These are phyloP conservation scores for Lepus europaeus DNA, from an alignment of 2,113 vertebrate genomes.

Conservation along the genomic window DNA sequence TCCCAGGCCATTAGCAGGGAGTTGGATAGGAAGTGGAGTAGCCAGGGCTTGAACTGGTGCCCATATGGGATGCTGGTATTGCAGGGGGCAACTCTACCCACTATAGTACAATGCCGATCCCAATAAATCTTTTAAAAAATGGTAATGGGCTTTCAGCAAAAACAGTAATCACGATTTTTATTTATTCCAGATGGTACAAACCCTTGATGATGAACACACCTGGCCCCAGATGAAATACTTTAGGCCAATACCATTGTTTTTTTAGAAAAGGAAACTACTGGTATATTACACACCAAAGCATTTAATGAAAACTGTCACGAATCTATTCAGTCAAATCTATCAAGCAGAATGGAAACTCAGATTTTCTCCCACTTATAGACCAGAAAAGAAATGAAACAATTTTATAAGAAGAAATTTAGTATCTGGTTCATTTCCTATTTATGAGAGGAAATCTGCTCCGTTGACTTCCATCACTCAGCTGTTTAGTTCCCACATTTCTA, in stretches of 20 bases:
- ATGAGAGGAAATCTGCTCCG: background rate
- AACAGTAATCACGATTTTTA: background rate
- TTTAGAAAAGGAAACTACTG: constrained; percentile 45
- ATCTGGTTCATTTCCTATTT: constrained; percentile 20
- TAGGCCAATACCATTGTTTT: background rate
- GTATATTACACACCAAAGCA: background rate
- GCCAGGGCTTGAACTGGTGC: no score
- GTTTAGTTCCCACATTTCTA: constrained; percentile 20
- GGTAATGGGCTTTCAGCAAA: constrained; percentile 32
- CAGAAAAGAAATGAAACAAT: constrained; percentile 10
- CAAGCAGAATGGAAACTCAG: constrained; percentile 6
- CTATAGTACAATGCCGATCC: no score
- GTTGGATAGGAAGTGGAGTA: no score
- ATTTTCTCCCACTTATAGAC: background rate
- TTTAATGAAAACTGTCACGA: constrained; percentile 31
- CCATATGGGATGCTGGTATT: no score
- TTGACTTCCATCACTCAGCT: background rate
- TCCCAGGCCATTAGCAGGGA: no score
- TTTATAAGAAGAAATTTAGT: background rate
- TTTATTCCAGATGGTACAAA: constrained; percentile 24
- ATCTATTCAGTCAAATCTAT: background rate
- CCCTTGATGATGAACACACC: background rate
- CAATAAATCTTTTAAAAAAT: background rate
- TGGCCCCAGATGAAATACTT: background rate
- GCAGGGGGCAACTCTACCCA: no score